Evolutionary conservation across 2,113 vertebrate species (phyloP).

Genomic region (Eretmochelys imbricata): DNA sequence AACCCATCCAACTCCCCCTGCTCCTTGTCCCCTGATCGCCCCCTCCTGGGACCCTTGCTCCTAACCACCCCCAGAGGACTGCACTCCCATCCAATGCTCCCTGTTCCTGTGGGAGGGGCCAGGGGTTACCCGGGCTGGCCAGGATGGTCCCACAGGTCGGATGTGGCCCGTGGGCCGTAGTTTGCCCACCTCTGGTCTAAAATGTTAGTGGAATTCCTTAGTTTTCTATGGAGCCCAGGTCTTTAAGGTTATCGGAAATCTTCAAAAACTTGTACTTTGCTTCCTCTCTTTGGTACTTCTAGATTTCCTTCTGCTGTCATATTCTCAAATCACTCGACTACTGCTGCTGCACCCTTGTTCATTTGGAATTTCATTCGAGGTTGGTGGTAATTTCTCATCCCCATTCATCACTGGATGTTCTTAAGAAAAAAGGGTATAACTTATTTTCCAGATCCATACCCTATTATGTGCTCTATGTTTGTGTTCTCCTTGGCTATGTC

Average conservation of each 20-base stretch:
- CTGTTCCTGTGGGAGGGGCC: too few relatives aligned
- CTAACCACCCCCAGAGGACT: too few relatives aligned
- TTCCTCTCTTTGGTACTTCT: accelerated
- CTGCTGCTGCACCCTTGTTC: neutral
- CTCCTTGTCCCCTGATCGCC: too few relatives aligned
- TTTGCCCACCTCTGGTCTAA: neutral
- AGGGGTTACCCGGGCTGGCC: too few relatives aligned
- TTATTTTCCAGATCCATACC: accelerated
- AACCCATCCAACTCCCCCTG: too few relatives aligned
- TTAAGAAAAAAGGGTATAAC: neutral
- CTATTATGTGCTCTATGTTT: accelerated
- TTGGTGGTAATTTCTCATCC: neutral
- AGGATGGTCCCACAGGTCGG: too few relatives aligned
- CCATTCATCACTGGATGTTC: accelerated
- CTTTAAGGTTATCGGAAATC: neutral
- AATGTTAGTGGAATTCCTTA: neutral
- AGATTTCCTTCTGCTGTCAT: neutral
- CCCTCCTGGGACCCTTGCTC: too few relatives aligned
- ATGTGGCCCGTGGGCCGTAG: too few relatives aligned
- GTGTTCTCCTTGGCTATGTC: neutral
- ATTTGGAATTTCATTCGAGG: neutral
- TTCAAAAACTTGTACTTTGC: neutral
- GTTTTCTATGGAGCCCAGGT: neutral
- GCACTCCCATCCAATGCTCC: too few relatives aligned
- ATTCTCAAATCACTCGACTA: neutral